Conservation (phyloP, 1,140 invertebrate genomes). For the Trinorchestia longiramus region DNA sequence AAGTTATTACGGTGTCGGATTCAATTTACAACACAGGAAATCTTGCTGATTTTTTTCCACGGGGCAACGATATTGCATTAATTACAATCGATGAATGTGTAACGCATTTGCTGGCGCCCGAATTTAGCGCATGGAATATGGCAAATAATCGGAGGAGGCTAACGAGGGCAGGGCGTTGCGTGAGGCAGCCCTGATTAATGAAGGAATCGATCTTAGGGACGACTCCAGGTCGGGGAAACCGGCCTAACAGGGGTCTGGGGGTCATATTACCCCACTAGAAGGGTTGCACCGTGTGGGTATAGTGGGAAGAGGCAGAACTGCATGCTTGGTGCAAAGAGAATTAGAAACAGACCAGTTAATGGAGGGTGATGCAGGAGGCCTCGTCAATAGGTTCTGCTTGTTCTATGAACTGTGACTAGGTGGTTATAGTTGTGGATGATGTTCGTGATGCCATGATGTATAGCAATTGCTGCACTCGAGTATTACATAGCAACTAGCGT, state of each 20-base stretch:
- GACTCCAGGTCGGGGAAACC: background rate
- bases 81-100: background rate
- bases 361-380: background rate
- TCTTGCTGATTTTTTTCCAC: background rate
- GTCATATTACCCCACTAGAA: background rate
- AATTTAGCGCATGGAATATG: slow-evolving; percentile 3
- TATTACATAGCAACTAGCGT: too few species aligned
- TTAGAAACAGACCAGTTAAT: background rate
- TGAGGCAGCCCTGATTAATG: slow-evolving; percentile 47
- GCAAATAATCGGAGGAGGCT: slow-evolving; percentile 21
- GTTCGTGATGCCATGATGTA: too few species aligned
- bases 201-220: slow-evolving; percentile 30
- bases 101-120: background rate
- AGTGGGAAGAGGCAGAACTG: background rate
- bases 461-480: too few species aligned
- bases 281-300: background rate
- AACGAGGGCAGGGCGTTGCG: slow-evolving; percentile 34
- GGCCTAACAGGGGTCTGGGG: background rate
- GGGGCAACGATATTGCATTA: background rate
- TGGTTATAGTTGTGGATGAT: too few species aligned
- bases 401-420: too few species aligned
- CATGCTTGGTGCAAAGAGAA: background rate
- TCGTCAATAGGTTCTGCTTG: too few species aligned
- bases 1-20: background rate
- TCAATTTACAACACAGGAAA: background rate